Conservation (phyloP, 2,888 invertebrate species). For the Morpho achilles region DNA sequence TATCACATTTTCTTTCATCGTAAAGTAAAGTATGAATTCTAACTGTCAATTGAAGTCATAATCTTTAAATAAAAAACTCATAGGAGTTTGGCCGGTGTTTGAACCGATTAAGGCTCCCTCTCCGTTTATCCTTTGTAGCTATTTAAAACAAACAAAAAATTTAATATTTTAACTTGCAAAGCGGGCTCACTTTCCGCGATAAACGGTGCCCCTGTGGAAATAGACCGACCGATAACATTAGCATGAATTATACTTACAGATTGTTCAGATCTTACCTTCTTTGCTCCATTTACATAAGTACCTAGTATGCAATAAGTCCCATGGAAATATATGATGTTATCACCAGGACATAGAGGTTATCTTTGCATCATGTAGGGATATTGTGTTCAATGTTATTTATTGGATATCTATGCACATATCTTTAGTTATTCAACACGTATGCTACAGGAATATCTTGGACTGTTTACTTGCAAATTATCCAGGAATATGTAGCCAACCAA, state of each 20-base stretch:
- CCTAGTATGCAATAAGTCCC: conserved; percentile 30
- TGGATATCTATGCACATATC: conserved; percentile 13
- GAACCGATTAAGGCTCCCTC: no score
- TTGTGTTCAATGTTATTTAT: conserved; percentile 11
- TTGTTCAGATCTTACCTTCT: conserved; percentile 33
- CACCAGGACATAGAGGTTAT: conserved; percentile 13
- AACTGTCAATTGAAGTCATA: no score
- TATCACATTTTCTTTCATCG: no score
- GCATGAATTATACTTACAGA: conserved; percentile 67
- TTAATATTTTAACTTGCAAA: not conserved
- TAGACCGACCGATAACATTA: conserved; percentile 52
- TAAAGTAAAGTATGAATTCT: no score
- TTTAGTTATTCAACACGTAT: conserved; percentile 8
- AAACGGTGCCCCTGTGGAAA: conserved; percentile 53
- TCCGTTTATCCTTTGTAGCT: no score
- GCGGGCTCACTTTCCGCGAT: conserved; percentile 55
- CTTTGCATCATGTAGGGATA: conserved; percentile 14
- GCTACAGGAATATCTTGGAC: conserved; percentile 1
- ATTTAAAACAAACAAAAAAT: no score
- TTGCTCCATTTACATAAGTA: conserved; percentile 22
- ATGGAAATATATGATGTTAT: conserved; percentile 15
- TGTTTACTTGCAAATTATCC: not conserved
- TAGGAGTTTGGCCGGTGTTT: no score
- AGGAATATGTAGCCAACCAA: no score
- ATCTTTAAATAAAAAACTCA: no score